Evolutionary conservation across 2,888 invertebrate species (phyloP).

Genomic region (Eilema caniola): DNA sequence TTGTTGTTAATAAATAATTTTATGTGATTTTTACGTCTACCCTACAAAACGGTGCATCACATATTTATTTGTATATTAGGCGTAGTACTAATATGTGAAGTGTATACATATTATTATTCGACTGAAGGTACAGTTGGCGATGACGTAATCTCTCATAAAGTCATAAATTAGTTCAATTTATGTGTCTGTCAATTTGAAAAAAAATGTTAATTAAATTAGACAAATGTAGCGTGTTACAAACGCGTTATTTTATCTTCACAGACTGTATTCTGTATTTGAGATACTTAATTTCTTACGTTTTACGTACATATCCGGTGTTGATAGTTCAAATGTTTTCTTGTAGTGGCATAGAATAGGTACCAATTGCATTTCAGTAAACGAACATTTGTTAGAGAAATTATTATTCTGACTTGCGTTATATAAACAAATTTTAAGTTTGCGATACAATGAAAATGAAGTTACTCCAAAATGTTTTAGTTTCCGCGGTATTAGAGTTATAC

Average conservation of each 20-base stretch:
- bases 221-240: conserved; percentile 45
- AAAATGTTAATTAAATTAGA: conserved; percentile 60
- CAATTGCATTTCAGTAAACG: conserved; percentile 51
- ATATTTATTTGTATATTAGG: conserved; percentile 38
- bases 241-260: conserved; percentile 32
- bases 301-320: conserved; percentile 48
- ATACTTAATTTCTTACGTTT: conserved; percentile 9
- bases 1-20: not conserved
- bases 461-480: conserved; percentile 27
- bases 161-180: conserved; percentile 42
- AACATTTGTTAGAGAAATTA: conserved; percentile 23
- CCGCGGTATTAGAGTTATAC: conserved; percentile 19
- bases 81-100: conserved; percentile 44
- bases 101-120: conserved; percentile 43
- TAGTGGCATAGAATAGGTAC: conserved; percentile 49
- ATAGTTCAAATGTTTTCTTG: conserved; percentile 62
- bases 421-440: not conserved
- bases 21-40: conserved; percentile 8
- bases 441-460: conserved; percentile 18
- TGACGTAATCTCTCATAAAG: conserved; percentile 42
- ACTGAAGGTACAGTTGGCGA: conserved; percentile 47
- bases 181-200: conserved; percentile 66
- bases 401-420: not conserved
- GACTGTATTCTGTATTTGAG: not conserved
- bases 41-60: conserved; percentile 36